A percentile compares a stretch with the other conserved stretches of the same genome.
Evolutionary conservation across 2,888 invertebrate genomes (phyloP).

Genomic region (Pseudococcus viburni): DNA sequence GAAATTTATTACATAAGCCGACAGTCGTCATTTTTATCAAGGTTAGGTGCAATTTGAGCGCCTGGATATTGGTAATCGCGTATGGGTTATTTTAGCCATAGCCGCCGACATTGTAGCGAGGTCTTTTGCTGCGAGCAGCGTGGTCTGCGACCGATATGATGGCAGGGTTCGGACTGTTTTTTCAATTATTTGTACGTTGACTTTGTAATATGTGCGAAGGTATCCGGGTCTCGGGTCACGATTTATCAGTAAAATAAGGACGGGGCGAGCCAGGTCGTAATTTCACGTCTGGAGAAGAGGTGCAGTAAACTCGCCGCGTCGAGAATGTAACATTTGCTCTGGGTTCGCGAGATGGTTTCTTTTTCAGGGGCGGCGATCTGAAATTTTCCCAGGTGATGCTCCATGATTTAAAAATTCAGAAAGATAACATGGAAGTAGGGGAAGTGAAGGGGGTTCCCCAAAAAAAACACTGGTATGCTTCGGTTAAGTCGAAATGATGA

Average conservation of each 20-base stretch:
- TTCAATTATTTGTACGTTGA: slow-evolving; percentile 44
- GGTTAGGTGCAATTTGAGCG: slow-evolving; percentile 24
- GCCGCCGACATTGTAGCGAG: slow-evolving; percentile 27
- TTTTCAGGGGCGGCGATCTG: too few relatives aligned
- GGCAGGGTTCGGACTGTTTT: neutral
- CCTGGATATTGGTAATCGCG: slow-evolving; percentile 8
- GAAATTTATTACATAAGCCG: slow-evolving; percentile 53
- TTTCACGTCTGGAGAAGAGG: neutral
- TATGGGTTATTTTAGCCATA: neutral
- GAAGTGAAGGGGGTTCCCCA: too few relatives aligned
- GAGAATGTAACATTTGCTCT: too few relatives aligned
- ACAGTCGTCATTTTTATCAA: slow-evolving; percentile 46
- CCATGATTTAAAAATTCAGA: too few relatives aligned
- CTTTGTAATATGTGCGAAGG: slow-evolving; percentile 3
- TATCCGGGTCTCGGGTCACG: slow-evolving; percentile 38
- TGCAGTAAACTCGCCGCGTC: neutral
- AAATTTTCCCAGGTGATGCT: too few relatives aligned
- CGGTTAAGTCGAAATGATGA: too few relatives aligned
- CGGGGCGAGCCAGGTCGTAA: neutral
- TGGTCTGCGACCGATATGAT: neutral
- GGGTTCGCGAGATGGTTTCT: too few relatives aligned
- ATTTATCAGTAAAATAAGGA: neutral
- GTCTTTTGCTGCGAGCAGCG: neutral
- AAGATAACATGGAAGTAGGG: too few relatives aligned
- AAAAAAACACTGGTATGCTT: too few relatives aligned